Evolutionary conservation across 2,797 vertebrate genomes (phyloP).

Genomic region (Aldrovandia affinis): DNA sequence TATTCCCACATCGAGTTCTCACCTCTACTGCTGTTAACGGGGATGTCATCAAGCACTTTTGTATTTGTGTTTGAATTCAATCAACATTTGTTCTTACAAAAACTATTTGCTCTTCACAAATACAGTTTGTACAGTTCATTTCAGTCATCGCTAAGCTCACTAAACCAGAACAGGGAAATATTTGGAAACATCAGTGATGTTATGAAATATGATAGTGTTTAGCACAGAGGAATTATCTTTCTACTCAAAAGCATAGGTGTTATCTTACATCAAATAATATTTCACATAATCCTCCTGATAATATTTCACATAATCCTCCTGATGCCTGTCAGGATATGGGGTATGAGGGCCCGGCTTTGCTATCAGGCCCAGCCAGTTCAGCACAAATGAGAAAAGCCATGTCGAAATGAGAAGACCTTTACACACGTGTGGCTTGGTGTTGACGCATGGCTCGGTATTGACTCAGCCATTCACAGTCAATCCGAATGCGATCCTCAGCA

Average conservation of each 20-base stretch:
- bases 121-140: background rate
- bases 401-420: background rate
- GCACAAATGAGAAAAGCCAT: background rate
- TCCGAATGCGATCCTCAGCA: too few relatives aligned
- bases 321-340: background rate
- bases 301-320: background rate
- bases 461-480: background rate
- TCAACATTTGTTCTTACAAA: too few relatives aligned
- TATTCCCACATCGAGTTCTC: background rate
- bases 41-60: background rate
- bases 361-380: background rate
- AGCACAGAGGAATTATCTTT: conserved; percentile 1
- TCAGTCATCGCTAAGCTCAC: background rate
- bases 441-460: background rate
- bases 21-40: background rate
- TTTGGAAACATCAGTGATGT: background rate
- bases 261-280: background rate
- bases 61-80: background rate
- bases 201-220: background rate
- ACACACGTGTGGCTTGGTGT: too few relatives aligned
- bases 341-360: background rate
- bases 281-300: too few relatives aligned
- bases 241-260: background rate
- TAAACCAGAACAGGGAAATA: too few relatives aligned
- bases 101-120: too few relatives aligned